phyloP scores from a whole-genome alignment of 2,797 vertebrate genomes.

The Lagocephalus sceleratus region DNA sequence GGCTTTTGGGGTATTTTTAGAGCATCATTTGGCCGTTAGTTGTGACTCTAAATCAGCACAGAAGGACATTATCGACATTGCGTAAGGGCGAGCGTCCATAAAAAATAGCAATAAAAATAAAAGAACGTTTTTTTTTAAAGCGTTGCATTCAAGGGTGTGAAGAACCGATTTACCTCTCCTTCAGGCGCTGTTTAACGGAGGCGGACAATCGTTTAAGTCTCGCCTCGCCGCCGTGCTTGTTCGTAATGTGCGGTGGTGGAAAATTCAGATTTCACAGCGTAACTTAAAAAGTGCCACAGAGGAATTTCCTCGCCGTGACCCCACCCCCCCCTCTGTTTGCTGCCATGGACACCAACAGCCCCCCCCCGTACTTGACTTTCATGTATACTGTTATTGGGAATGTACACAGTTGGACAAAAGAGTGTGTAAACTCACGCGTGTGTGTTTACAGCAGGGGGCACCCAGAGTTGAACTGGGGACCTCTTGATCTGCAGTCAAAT shows the following conservation, averaged over 20 bases:
- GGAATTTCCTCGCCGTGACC: constrained; percentile 7
- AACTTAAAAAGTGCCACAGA: too few species aligned
- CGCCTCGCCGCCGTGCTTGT: not conserved
- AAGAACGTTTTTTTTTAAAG: too few species aligned
- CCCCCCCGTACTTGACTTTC: not conserved
- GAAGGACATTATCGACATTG: too few species aligned
- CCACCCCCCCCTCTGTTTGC: constrained; percentile 7
- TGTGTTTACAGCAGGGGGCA: constrained; percentile 27
- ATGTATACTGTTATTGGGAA: too few species aligned
- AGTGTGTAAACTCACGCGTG: too few species aligned
- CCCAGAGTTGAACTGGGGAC: constrained; percentile 52
- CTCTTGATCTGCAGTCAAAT: constrained; percentile 61
- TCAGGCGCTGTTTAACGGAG: not conserved
- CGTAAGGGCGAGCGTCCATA: too few species aligned
- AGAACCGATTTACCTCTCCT: not conserved
- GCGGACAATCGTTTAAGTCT: not conserved
- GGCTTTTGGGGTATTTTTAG: too few species aligned
- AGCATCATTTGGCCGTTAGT: not conserved
- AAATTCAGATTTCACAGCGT: too few species aligned
- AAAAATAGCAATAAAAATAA: too few species aligned
- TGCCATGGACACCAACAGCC: constrained; percentile 26
- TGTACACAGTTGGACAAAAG: too few species aligned
- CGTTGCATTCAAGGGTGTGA: not conserved
- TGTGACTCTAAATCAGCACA: too few species aligned
- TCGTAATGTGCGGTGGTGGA: not conserved